Base-by-base conservation (phyloP, 2,888 invertebrate species). In the Diogma glabrata region DNA sequence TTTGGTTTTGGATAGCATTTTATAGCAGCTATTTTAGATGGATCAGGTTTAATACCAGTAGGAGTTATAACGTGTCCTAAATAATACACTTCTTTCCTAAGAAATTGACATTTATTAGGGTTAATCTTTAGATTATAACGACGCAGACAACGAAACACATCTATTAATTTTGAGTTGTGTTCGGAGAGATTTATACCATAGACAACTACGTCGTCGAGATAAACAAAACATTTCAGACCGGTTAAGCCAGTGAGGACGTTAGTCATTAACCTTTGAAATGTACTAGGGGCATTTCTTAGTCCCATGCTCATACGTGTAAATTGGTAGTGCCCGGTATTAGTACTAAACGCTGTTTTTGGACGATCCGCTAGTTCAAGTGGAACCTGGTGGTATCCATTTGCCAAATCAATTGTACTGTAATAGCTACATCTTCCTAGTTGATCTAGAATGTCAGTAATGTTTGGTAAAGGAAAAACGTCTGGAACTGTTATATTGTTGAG, bases 41-140 rank as follows among this genome's bases (percentile, higher is more conserved):
- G 55, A 33, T 60, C 51, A 0, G 60, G 59, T 51, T 52, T 54
- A 6, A 60, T 54, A 4, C 56, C 59, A 2, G 51, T 20, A 20
- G 53, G 52, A 1, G 51, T 28, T 4, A 58, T 58, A 22, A 54
- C 46, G 33, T 56, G 57, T 1, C 57, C 59, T 23, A 57, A 47
- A 43, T 57, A 63, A 45, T 26, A 22, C 7, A 57, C 54, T 55
- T 58, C 58, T 17, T 38, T 28, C 5, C 52, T 46, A 1, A 57
- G 43, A 46, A 60, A 61, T 33, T 57, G 53, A 36, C 60, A 60
- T 48, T 63, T 61, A 14, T 57, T 56, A 0, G 57, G 56, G 10
- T 60, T 56, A 3, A 62, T 17, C 23, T 56, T 56, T 6, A 61
- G 46, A 2, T 55, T 53, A 7, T 56, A 47, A 36, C 9, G 24